Evolutionary conservation across 2,888 invertebrate genomes (phyloP).

Genomic region (Phymatocera aterrima): DNA sequence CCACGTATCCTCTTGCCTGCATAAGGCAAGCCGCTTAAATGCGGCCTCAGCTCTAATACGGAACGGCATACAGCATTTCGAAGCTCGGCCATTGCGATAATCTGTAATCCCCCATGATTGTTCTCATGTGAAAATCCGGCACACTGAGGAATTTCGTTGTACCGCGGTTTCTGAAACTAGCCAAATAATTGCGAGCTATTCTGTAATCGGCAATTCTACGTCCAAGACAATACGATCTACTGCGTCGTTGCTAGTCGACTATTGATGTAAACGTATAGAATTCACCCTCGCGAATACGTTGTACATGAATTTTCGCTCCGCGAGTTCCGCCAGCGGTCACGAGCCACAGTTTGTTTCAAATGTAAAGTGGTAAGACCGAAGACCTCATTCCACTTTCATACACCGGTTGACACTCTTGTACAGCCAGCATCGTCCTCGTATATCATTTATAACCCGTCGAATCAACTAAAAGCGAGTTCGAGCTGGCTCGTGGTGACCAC

Average conservation of each 20-base stretch:
- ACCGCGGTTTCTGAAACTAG: conserved; percentile 21
- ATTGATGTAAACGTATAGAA: neutral
- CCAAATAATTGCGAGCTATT: neutral
- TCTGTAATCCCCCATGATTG: conserved; percentile 36
- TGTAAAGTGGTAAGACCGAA: conserved; percentile 1
- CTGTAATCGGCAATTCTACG: neutral
- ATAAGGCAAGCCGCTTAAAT: conserved; percentile 35
- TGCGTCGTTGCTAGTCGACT: neutral
- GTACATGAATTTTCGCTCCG: conserved; percentile 14
- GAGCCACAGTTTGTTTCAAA: conserved; percentile 9
- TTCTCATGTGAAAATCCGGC: conserved; percentile 5
- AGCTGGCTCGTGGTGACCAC: neutral
- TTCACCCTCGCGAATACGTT: neutral
- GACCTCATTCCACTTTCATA: conserved; percentile 26
- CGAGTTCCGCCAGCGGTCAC: conserved; percentile 10
- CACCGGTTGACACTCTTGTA: conserved; percentile 13
- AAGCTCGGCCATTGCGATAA: conserved; percentile 24
- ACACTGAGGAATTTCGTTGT: neutral
- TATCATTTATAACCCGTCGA: neutral
- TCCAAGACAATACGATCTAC: neutral
- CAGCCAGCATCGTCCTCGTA: neutral
- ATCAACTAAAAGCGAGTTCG: conserved; percentile 12
- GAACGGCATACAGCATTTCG: no score
- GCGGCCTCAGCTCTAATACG: neutral
- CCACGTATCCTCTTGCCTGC: neutral